Evolutionary conservation across 1,140 invertebrate genomes (phyloP).

Genomic region (Bombus consobrinus): DNA sequence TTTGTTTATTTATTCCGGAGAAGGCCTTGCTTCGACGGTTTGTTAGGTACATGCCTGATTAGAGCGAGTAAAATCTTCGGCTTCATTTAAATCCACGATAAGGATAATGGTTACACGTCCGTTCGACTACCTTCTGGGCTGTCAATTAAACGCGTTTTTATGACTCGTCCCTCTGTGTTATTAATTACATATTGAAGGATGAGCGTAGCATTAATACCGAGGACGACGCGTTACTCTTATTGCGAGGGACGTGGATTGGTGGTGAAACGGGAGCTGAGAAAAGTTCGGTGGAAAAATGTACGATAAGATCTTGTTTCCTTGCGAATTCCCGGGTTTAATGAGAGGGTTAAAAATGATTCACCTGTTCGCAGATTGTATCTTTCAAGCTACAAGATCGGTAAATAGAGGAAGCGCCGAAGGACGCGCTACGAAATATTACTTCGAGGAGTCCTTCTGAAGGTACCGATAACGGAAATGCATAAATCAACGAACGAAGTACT

Average conservation of each 20-base stretch:
- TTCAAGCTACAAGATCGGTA: too few relatives aligned
- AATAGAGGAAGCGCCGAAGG: too few relatives aligned
- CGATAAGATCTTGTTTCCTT: background rate
- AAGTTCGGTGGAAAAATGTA: background rate
- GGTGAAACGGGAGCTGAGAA: background rate
- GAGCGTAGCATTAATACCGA: too few relatives aligned
- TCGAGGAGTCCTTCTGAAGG: too few relatives aligned
- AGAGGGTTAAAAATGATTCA: constrained; percentile 10
- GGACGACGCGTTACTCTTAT: background rate
- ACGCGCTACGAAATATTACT: too few relatives aligned
- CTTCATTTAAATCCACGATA: background rate
- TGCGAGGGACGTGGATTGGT: background rate
- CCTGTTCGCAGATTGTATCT: constrained; percentile 1
- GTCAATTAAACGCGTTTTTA: constrained; percentile 19
- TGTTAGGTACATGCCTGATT: background rate
- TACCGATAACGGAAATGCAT: too few relatives aligned
- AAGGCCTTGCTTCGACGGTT: background rate
- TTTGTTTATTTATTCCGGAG: constrained; percentile 24
- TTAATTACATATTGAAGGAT: constrained; percentile 12
- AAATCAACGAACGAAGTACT: too few relatives aligned
- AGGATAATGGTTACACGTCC: constrained; percentile 17
- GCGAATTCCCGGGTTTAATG: constrained; percentile 13
- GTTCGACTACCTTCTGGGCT: background rate
- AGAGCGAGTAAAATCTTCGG: background rate
- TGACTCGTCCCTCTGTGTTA: background rate